Percentiles rank a stretch among this genome's conserved stretches.
phyloP scores from a whole-genome alignment of 2,888 invertebrate species.

The Crossocerus cetratus region DNA sequence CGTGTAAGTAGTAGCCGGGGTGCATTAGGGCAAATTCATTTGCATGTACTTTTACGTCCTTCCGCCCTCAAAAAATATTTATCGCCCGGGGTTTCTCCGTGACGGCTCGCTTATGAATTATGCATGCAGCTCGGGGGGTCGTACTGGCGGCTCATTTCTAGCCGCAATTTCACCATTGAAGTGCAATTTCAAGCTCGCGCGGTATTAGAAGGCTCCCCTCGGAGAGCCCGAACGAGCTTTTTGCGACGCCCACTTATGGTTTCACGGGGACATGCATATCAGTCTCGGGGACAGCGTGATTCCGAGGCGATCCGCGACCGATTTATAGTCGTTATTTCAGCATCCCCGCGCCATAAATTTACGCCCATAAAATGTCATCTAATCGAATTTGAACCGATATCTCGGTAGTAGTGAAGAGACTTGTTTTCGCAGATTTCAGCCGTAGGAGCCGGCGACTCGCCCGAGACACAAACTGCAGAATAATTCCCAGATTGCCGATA shows the following conservation, averaged over 20 bases:
- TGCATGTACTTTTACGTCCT: slow-evolving; percentile 64
- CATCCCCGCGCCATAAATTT: background rate
- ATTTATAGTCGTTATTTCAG: background rate
- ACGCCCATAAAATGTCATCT: background rate
- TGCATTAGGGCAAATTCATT: slow-evolving; percentile 67
- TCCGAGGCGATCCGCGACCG: background rate
- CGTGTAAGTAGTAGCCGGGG: slow-evolving; percentile 49
- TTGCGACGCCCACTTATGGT: slow-evolving; percentile 37
- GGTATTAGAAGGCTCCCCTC: slow-evolving; percentile 50
- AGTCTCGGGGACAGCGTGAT: slow-evolving; percentile 22
- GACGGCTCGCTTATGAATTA: slow-evolving; percentile 70
- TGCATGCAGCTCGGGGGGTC: slow-evolving; percentile 63
- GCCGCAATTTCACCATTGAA: slow-evolving; percentile 58
- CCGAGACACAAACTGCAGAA: background rate
- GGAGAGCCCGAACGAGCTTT: slow-evolving; percentile 43
- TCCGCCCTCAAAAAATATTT: slow-evolving; percentile 63
- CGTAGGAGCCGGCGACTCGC: background rate
- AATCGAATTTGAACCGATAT: background rate
- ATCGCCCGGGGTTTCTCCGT: slow-evolving; percentile 63
- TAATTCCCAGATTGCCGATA: too few relatives aligned
- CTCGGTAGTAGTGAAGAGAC: background rate
- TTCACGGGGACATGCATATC: slow-evolving; percentile 37
- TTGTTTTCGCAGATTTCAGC: background rate
- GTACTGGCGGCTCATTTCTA: slow-evolving; percentile 56
- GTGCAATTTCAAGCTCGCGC: slow-evolving; percentile 53